phyloP scores from a whole-genome alignment of 1,140 invertebrate genomes.

The Batillaria attramentaria region DNA sequence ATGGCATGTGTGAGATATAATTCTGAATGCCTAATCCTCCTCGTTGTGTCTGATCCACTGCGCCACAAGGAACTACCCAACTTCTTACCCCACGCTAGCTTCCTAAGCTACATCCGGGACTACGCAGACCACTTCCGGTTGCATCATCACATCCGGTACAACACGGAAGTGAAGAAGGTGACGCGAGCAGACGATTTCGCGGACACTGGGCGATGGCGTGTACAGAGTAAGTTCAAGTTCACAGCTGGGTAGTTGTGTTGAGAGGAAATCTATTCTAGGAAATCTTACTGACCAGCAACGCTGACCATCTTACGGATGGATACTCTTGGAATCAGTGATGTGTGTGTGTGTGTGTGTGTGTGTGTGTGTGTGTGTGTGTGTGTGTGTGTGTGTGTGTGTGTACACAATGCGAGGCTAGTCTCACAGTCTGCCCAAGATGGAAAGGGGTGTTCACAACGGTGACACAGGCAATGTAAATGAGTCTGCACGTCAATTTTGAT shows the following conservation, averaged over 20 bases:
- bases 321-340: background rate
- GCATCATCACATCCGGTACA: background rate
- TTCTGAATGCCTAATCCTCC: background rate
- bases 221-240: conserved; percentile 32
- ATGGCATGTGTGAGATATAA: background rate
- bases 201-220: conserved; percentile 59
- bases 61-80: background rate
- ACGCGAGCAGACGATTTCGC: conserved; percentile 47
- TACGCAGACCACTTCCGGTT: background rate
- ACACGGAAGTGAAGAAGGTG: conserved; percentile 52
- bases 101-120: background rate
- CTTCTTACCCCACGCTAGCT: background rate
- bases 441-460: too few species aligned
- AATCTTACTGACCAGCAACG: background rate
- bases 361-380: conserved; percentile 22
- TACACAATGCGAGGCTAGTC: too few species aligned
- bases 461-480: too few species aligned
- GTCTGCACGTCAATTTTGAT: too few species aligned
- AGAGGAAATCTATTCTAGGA: background rate
- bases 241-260: background rate
- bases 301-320: background rate
- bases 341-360: conserved; percentile 25
- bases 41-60: background rate
- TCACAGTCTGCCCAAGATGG: too few species aligned
- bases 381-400: conserved; percentile 36